Conservation (phyloP, 1,140 invertebrate species). For the Calephelis nemesis region DNA sequence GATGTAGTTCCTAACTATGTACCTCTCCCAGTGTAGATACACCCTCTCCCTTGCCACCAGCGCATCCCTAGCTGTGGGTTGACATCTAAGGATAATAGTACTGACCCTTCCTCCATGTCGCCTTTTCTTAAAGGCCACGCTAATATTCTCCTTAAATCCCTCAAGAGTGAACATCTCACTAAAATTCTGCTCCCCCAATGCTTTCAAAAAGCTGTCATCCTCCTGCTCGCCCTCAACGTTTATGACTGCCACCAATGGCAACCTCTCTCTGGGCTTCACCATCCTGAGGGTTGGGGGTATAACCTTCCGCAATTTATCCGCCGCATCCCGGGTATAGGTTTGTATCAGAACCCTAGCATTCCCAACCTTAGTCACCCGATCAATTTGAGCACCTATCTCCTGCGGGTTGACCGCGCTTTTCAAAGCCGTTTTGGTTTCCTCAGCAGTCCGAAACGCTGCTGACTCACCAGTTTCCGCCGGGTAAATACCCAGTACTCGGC, state of each 20-base stretch:
- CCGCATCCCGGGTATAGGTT: neutral
- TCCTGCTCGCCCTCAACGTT: neutral
- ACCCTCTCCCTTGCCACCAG: too few relatives aligned
- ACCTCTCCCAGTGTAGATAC: too few relatives aligned
- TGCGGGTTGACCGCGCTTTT: neutral
- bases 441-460: neutral
- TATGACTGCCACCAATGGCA: conserved; percentile 7
- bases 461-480: neutral
- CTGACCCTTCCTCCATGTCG: too few relatives aligned
- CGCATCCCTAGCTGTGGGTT: too few relatives aligned
- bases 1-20: too few relatives aligned
- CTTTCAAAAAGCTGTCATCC: too few relatives aligned
- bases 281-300: neutral
- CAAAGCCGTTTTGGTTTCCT: neutral
- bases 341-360: conserved; percentile 16
- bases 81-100: too few relatives aligned
- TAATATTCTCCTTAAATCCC: neutral
- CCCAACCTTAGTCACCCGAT: neutral
- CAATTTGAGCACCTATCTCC: neutral
- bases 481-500: neutral
- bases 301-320: neutral
- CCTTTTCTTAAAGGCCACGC: too few relatives aligned
- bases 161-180: neutral
- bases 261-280: neutral
- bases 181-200: neutral